A percentile compares a stretch with the other conserved stretches of the same genome.
phyloP scores from a whole-genome alignment of 2,888 invertebrate species.

The Dysmachus trigonus region DNA sequence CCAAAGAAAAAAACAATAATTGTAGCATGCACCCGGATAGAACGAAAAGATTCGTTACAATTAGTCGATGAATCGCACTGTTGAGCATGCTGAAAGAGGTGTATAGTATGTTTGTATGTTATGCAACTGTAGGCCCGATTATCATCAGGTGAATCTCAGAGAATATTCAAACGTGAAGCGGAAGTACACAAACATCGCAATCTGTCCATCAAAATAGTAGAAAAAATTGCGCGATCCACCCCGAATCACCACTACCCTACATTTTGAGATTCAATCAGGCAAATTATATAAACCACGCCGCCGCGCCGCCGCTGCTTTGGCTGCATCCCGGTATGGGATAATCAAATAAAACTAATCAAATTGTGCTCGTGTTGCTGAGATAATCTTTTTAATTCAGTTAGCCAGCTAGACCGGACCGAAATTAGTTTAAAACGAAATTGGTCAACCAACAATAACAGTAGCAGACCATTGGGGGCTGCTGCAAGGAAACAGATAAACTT shows the following conservation, averaged over 20 bases:
- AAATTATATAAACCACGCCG: neutral
- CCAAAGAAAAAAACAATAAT: neutral
- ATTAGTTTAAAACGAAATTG: constrained; percentile 33
- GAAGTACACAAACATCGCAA: neutral
- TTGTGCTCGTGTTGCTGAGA: constrained; percentile 29
- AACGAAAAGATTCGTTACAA: neutral
- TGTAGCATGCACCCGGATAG: neutral
- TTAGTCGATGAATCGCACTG: neutral
- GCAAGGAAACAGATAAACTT: constrained; percentile 7
- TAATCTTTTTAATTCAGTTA: constrained; percentile 40
- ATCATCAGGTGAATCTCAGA: neutral
- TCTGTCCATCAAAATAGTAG: neutral
- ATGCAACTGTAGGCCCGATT: neutral
- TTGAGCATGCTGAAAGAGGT: neutral
- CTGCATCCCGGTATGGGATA: constrained; percentile 1
- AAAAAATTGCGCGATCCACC: neutral
- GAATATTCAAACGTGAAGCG: neutral
- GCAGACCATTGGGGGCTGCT: neutral
- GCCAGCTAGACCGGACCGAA: constrained; percentile 11
- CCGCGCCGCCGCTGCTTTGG: neutral
- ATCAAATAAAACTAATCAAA: constrained; percentile 39
- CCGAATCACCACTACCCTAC: neutral
- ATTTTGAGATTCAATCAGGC: neutral
- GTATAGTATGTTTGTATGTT: neutral
- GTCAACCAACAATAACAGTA: neutral